These are phyloP conservation scores for Ailurus styani DNA, from an alignment of 2,113 vertebrate species.

Conservation along the genomic window DNA sequence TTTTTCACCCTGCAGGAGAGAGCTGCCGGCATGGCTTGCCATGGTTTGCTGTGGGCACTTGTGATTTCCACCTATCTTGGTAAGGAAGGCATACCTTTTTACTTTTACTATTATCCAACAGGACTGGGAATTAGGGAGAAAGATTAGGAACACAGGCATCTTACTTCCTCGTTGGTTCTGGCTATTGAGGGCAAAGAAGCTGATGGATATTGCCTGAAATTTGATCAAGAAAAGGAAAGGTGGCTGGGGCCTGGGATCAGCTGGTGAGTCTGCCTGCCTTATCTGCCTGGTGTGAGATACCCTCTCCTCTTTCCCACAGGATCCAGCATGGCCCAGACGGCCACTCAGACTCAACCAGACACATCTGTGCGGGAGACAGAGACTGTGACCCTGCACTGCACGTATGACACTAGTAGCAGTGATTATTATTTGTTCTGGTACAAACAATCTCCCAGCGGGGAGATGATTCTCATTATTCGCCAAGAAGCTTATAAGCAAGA, in stretches of 20 bases:
- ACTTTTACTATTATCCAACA: background rate
- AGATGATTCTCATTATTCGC: conserved; percentile 10
- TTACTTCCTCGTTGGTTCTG: background rate
- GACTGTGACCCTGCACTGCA: background rate
- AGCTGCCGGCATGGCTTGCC: background rate
- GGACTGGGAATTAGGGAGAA: background rate
- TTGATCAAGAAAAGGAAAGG: background rate
- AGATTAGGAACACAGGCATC: background rate
- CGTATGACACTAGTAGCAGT: accelerated
- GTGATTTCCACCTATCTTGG: conserved; percentile 4
- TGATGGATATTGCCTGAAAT: background rate
- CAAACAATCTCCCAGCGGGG: background rate
- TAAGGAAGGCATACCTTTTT: background rate
- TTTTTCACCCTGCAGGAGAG: background rate
- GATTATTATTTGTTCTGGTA: conserved; percentile 61
- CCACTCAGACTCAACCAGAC: conserved; percentile 44
- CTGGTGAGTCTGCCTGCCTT: background rate
- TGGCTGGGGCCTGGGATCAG: background rate
- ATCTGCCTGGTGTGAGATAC: background rate
- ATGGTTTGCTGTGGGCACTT: background rate
- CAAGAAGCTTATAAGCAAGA: conserved; percentile 2
- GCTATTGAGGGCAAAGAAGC: background rate
- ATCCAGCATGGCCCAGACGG: background rate
- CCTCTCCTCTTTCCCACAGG: conserved; percentile 26
- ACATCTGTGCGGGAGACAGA: background rate